These are phyloP conservation scores for Irena cyanogastra DNA, from an alignment of 2,113 vertebrate species.

Conservation along the genomic window DNA sequence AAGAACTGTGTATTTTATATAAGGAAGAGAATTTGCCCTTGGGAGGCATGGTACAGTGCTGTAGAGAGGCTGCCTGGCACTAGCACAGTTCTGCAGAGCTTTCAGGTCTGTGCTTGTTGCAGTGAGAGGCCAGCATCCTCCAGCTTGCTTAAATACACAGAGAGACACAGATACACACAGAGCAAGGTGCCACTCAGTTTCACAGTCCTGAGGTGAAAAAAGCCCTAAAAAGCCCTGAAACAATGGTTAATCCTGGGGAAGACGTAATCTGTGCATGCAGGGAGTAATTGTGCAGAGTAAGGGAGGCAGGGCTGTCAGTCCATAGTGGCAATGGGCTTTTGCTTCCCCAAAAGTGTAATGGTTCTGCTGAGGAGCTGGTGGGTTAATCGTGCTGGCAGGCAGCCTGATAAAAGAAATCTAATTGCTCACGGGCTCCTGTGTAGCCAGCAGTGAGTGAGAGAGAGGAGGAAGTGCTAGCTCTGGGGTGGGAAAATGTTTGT, in stretches of 20 bases:
- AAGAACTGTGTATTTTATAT: background rate
- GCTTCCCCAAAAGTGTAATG: background rate
- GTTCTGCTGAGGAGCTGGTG: background rate
- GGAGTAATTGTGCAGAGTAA: background rate
- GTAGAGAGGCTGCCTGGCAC: background rate
- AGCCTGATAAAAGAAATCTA: background rate
- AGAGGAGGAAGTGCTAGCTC: background rate
- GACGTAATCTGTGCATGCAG: rapidly evolving
- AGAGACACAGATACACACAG: background rate
- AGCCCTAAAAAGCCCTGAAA: background rate
- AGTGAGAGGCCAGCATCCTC: background rate
- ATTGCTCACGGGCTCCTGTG: background rate
- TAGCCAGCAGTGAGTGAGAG: background rate
- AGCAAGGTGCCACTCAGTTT: background rate
- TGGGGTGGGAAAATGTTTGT: background rate
- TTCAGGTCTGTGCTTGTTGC: background rate
- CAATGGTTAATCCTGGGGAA: background rate
- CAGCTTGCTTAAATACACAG: background rate
- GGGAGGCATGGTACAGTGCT: background rate
- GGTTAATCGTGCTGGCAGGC: background rate
- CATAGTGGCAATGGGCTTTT: background rate
- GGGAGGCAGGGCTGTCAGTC: background rate
- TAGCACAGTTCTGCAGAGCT: background rate
- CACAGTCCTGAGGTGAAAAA: background rate
- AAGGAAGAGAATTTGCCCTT: constrained; percentile 22